These are phyloP conservation scores for Rhynchomys soricoides DNA, from an alignment of 2,113 vertebrate species.

Conservation along the genomic window DNA sequence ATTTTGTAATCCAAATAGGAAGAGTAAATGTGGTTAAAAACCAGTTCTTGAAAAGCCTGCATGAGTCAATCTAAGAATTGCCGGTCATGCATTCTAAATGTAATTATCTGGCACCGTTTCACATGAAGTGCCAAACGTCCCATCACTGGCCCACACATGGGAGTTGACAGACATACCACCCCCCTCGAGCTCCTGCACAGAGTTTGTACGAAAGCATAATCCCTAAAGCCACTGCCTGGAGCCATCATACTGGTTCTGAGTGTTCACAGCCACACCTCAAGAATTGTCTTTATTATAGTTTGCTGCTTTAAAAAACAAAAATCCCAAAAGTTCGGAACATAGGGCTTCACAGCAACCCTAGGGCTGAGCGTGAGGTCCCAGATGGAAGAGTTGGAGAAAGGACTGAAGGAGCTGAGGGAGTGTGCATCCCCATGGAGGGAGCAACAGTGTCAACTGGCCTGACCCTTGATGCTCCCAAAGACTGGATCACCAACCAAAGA, in stretches of 20 bases:
- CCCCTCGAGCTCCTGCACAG: background rate
- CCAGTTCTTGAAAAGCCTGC: constrained; percentile 11
- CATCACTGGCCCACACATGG: background rate
- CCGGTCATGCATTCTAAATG: background rate
- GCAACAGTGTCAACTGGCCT: too few relatives aligned
- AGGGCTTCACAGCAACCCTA: too few relatives aligned
- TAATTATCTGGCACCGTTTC: background rate
- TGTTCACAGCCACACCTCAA: background rate
- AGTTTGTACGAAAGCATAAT: background rate
- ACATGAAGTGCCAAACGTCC: background rate
- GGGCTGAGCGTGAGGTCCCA: too few relatives aligned
- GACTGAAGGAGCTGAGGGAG: too few relatives aligned
- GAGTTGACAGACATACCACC: background rate
- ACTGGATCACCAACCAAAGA: too few relatives aligned
- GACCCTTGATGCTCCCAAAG: too few relatives aligned
- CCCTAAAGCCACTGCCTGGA: background rate
- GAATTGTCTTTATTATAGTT: background rate
- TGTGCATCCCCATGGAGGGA: too few relatives aligned
- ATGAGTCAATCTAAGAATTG: constrained; percentile 39
- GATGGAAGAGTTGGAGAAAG: too few relatives aligned
- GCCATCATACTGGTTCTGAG: background rate
- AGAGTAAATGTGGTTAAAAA: background rate
- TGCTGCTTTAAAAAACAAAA: too few relatives aligned
- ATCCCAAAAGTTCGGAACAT: too few relatives aligned
- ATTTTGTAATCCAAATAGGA: constrained; percentile 16